These are phyloP conservation scores for Brenthis hecate DNA, from an alignment of 2,888 invertebrate genomes.

Conservation along the genomic window DNA sequence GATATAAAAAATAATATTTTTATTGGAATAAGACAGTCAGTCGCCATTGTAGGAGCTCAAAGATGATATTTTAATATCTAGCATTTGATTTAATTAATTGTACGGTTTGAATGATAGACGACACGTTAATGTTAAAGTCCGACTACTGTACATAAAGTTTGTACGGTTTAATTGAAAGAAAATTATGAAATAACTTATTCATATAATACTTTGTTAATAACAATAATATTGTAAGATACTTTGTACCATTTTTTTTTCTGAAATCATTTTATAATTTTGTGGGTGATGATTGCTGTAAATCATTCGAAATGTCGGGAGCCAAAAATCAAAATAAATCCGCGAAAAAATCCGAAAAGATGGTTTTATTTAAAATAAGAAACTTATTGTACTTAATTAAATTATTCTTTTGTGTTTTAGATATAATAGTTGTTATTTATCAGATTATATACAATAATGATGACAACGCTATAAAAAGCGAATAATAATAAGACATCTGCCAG, in stretches of 20 bases:
- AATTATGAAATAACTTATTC: conserved; percentile 2
- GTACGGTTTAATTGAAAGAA: neutral
- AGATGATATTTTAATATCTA: conserved; percentile 43
- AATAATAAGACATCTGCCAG: too few species aligned
- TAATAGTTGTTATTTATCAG: neutral
- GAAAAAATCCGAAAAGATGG: too few species aligned
- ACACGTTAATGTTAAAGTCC: conserved; percentile 33
- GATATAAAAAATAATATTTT: conserved; percentile 39
- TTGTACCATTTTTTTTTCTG: too few species aligned
- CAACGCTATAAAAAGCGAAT: too few species aligned
- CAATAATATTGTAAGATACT: too few species aligned
- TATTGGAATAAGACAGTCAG: conserved; percentile 35
- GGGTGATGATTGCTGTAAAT: too few species aligned
- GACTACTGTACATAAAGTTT: neutral
- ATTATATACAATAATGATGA: neutral
- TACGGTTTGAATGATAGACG: conserved; percentile 29
- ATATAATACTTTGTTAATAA: conserved; percentile 1
- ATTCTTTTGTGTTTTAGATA: conserved; percentile 22
- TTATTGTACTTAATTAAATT: too few species aligned
- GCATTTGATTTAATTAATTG: conserved; percentile 34
- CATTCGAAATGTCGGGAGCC: too few species aligned
- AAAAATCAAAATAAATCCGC: too few species aligned
- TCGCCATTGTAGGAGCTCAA: conserved; percentile 35
- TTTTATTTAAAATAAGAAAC: too few species aligned
- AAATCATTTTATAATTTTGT: too few species aligned